phyloP scores from a whole-genome alignment of 2,888 invertebrate species.

The Argyresthia albistria region DNA sequence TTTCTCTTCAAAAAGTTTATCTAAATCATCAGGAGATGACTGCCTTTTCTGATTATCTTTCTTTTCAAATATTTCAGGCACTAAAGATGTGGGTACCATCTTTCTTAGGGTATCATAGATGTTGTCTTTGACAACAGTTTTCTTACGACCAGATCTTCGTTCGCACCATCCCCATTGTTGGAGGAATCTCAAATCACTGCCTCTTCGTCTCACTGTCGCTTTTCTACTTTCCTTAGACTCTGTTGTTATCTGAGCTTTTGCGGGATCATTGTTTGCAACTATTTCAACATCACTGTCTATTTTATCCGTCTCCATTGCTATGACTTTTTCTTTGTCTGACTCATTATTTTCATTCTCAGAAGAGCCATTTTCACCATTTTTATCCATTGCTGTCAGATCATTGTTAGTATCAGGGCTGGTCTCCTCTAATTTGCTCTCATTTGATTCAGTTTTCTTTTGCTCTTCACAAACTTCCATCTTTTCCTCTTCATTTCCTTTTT shows the following conservation, averaged over 20 bases:
- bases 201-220: conserved; percentile 74
- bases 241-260: conserved; percentile 15
- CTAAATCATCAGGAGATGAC: conserved; percentile 76
- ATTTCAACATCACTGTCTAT: conserved; percentile 47
- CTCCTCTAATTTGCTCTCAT: conserved; percentile 31
- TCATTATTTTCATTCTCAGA: conserved; percentile 55
- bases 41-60: conserved; percentile 59
- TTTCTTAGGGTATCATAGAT: conserved; percentile 78
- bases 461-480: conserved; percentile 49
- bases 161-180: conserved; percentile 87
- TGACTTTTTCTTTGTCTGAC: conserved; percentile 51
- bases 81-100: conserved; percentile 75
- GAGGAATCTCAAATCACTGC: conserved; percentile 80
- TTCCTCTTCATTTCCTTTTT: conserved; percentile 32
- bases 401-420: conserved; percentile 16
- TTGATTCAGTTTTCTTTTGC: conserved; percentile 28
- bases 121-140: conserved; percentile 69
- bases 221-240: conserved; percentile 49
- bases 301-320: conserved; percentile 42
- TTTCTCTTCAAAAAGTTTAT: conserved; percentile 72
- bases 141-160: conserved; percentile 63
- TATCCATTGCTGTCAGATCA: conserved; percentile 20
- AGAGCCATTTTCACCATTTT: conserved; percentile 34
- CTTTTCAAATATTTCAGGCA: conserved; percentile 52
- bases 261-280: conserved; percentile 18